These are phyloP conservation scores for Periphyllus acericola DNA, from an alignment of 2,888 invertebrate genomes.

Conservation along the genomic window DNA sequence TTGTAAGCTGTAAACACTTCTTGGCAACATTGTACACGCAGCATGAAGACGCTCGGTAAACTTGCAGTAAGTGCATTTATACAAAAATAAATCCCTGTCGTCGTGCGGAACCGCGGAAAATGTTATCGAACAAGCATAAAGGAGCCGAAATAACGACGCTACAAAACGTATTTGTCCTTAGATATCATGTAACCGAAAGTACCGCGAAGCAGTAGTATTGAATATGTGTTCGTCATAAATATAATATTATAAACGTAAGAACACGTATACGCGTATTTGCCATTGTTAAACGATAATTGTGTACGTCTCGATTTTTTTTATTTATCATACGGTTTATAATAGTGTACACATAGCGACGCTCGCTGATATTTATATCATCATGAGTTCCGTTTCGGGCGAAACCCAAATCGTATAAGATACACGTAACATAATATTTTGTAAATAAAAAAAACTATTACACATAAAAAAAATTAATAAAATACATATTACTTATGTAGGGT, in stretches of 20 bases:
- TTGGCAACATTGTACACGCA: conserved; percentile 36
- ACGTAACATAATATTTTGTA: too few relatives aligned
- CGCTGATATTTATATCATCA: too few relatives aligned
- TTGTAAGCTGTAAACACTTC: conserved; percentile 34
- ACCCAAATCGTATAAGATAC: too few relatives aligned
- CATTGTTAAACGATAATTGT: not conserved
- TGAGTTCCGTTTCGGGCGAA: too few relatives aligned
- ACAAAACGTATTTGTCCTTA: not conserved
- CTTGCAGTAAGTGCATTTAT: conserved; percentile 21
- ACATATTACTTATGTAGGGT: too few relatives aligned
- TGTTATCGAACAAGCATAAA: not conserved
- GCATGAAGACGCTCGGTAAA: not conserved
- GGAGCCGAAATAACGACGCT: not conserved
- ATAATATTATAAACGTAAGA: not conserved
- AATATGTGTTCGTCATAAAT: not conserved
- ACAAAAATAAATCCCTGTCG: conserved; percentile 39
- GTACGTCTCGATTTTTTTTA: too few relatives aligned
- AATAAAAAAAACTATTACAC: too few relatives aligned
- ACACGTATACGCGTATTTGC: not conserved
- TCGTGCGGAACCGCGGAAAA: not conserved
- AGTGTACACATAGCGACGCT: too few relatives aligned
- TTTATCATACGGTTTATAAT: too few relatives aligned
- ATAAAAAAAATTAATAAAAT: too few relatives aligned
- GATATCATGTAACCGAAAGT: too few relatives aligned
- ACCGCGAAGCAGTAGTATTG: too few relatives aligned